Conservation (phyloP, 2,113 vertebrate genomes). For the Cebus imitator region DNA sequence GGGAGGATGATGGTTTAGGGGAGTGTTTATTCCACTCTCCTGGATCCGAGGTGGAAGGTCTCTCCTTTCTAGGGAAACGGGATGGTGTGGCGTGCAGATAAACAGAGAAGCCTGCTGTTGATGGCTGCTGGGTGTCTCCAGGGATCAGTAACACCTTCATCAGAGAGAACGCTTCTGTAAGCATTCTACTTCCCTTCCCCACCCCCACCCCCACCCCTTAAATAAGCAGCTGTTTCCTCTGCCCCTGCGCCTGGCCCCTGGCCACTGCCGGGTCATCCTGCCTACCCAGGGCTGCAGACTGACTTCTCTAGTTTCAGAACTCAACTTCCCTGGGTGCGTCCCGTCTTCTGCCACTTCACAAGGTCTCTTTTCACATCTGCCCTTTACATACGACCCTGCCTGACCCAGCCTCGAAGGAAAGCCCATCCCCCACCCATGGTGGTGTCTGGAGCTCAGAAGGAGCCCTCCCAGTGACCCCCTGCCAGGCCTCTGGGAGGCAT, state of each 20-base stretch:
- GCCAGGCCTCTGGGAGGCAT: not conserved
- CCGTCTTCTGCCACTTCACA: not conserved
- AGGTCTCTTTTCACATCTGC: not conserved
- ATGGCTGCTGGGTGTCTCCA: not conserved
- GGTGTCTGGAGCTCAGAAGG: not conserved
- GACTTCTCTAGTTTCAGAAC: not conserved
- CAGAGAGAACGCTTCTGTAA: not conserved
- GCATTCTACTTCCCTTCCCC: not conserved
- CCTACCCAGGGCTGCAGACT: not conserved
- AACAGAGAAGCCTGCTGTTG: not conserved
- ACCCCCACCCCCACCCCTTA: not conserved
- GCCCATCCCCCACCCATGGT: fast-evolving
- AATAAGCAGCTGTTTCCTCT: not conserved
- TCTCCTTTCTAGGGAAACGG: not conserved
- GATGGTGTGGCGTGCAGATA: not conserved
- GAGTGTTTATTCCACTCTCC: not conserved
- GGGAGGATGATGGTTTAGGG: not conserved
- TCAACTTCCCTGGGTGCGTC: not conserved
- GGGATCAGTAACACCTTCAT: not conserved
- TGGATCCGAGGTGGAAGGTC: not conserved
- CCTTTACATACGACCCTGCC: not conserved
- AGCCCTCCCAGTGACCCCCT: not conserved
- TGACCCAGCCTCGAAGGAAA: not conserved
- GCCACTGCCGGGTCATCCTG: not conserved
- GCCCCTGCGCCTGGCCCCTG: not conserved